These are phyloP conservation scores for Pyxicephalus adspersus DNA, from an alignment of 2,113 vertebrate species.

Conservation along the genomic window DNA sequence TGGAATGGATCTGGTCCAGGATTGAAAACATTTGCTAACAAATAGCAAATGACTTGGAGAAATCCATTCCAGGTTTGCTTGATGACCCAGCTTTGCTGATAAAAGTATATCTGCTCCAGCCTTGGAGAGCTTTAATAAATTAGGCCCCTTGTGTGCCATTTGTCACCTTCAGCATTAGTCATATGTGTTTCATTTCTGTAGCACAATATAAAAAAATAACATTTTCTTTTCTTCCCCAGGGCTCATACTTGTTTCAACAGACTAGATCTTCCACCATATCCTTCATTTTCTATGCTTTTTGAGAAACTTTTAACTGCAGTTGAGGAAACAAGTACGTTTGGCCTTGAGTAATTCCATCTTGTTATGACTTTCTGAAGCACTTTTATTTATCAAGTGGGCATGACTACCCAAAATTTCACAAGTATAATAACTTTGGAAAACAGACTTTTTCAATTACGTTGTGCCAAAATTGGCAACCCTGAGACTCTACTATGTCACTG, in stretches of 20 bases:
- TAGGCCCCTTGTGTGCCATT: no score
- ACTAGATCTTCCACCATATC: conserved; percentile 94
- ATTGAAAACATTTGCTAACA: no score
- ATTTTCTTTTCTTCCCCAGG: conserved; percentile 70
- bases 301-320: conserved; percentile 97
- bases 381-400: not conserved
- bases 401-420: not conserved
- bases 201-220: not conserved
- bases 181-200: no score
- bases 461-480: not conserved
- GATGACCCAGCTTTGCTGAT: no score
- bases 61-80: no score
- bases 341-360: conserved; percentile 83
- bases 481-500: not conserved
- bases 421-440: conserved; percentile 14
- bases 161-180: no score
- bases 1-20: no score
- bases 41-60: no score
- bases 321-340: conserved; percentile 97
- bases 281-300: conserved; percentile 97
- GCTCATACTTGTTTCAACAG: conserved; percentile 99
- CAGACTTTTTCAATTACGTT: not conserved
- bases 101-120: no score
- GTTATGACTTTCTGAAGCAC: conserved; percentile 23
- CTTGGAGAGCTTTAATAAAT: no score